Conservation (phyloP, 2,797 vertebrate genomes). For the Uromys caudimaculatus region DNA sequence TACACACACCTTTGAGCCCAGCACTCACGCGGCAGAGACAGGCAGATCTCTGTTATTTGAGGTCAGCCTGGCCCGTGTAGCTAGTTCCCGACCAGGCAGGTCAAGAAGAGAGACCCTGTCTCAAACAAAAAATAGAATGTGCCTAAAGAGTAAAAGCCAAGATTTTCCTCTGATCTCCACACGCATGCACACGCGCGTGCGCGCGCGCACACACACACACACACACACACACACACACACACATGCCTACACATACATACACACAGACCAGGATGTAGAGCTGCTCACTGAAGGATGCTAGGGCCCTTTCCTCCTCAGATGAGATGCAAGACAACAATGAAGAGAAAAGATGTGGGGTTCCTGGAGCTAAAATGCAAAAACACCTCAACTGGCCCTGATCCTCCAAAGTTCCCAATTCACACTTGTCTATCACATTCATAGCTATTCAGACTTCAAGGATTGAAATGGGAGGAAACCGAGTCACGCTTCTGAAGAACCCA, state of each 20-base stretch:
- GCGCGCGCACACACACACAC: too few relatives aligned
- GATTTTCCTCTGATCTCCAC: background rate
- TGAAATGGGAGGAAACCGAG: background rate
- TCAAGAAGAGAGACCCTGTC: background rate
- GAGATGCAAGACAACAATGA: background rate
- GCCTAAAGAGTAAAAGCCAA: too few relatives aligned
- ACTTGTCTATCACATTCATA: background rate
- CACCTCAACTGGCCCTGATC: background rate
- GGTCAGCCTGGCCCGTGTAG: background rate
- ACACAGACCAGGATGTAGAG: background rate
- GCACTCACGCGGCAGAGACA: background rate
- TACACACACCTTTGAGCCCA: background rate
- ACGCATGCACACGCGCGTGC: background rate
- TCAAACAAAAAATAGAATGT: background rate
- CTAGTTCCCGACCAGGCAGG: background rate
- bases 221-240: background rate
- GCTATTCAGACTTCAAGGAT: background rate
- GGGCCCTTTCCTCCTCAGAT: background rate
- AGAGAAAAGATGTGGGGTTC: background rate
- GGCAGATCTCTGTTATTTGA: background rate
- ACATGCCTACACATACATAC: too few relatives aligned
- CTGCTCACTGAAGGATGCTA: background rate
- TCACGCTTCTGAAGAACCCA: background rate
- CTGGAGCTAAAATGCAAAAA: background rate
- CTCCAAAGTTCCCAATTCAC: background rate